These are phyloP conservation scores for Calameuta idolon DNA, from an alignment of 2,888 invertebrate species.

Conservation along the genomic window DNA sequence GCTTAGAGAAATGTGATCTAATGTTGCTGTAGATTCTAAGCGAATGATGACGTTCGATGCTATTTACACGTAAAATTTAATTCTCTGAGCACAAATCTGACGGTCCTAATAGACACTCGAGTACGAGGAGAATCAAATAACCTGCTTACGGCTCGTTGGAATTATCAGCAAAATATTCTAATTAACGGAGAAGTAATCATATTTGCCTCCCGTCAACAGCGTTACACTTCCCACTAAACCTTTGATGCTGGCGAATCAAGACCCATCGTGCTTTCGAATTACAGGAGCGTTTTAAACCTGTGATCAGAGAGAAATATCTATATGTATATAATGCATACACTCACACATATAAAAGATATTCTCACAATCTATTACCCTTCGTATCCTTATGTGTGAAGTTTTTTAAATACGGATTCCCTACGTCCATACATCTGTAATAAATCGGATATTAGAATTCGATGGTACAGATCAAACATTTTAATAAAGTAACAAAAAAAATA, in stretches of 20 bases:
- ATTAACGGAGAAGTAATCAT: slow-evolving; percentile 36
- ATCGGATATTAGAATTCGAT: neutral
- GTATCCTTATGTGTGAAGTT: neutral
- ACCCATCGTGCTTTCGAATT: neutral
- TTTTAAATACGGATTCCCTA: neutral
- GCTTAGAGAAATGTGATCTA: neutral
- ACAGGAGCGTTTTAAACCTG: neutral
- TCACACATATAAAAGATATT: too few relatives aligned
- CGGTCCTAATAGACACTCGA: neutral
- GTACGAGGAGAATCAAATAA: slow-evolving; percentile 27
- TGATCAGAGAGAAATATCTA: neutral
- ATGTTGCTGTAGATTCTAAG: neutral
- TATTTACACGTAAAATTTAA: neutral
- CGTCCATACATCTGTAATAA: neutral
- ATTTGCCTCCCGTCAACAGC: slow-evolving; percentile 23
- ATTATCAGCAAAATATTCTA: slow-evolving; percentile 38
- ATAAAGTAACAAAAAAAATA: neutral
- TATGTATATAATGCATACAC: too few relatives aligned
- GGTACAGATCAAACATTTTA: neutral
- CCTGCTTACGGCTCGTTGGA: slow-evolving; percentile 23
- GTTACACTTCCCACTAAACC: neutral
- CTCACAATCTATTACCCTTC: neutral
- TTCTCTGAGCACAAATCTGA: neutral
- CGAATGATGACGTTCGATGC: neutral
- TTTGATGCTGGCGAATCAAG: neutral